Evolutionary conservation across 2,797 vertebrate genomes (phyloP), one percentile per base, ranked within the genome.

Genomic region (Dermochelys coriacea): DNA sequence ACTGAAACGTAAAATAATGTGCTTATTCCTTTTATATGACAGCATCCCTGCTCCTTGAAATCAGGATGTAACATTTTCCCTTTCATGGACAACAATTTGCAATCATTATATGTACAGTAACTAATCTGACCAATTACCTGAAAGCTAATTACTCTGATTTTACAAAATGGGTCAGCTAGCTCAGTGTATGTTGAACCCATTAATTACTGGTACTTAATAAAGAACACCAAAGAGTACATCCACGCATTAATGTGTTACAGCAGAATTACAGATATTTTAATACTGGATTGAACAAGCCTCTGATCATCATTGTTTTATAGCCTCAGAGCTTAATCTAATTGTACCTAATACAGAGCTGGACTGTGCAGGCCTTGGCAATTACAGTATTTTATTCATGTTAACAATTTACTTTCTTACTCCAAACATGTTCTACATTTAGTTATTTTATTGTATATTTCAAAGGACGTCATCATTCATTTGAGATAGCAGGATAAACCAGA

Each of bases 191-290:
- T 90, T 96, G 91, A 96, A 97, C 92, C 18, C 47, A 97, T 97
- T 97, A 98, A 98, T 98, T 97, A 95, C 91, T 82, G 90, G 88
- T 94, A 96, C 95, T 98, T 98, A 98, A 97, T 98, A 98, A 98
- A 96, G 89, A 98, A 84, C 89, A 92, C 55, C 96, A 96, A 90
- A 95, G 96, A 97, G 93, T 93, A 96, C 95, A 97, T 96, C 97
- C 86, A 97, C 97, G 96, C 94, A 96, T 97, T 96, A 96, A 96
- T 96, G 89, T 95, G 91, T 93, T 97, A 95, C 91, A 96, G 96
- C 95, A 95, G 96, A 97, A 97, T 98, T 98, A 98, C 41, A 97
- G 95, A 86, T 96, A 95, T 97, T 97, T 97, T 97, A 96, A 96
- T 97, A 96, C 82, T 75, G 93, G 37, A 97, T 86, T 98, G 95